Conservation (phyloP, 2,797 vertebrate species). For the Propithecus deckenii region DNA sequence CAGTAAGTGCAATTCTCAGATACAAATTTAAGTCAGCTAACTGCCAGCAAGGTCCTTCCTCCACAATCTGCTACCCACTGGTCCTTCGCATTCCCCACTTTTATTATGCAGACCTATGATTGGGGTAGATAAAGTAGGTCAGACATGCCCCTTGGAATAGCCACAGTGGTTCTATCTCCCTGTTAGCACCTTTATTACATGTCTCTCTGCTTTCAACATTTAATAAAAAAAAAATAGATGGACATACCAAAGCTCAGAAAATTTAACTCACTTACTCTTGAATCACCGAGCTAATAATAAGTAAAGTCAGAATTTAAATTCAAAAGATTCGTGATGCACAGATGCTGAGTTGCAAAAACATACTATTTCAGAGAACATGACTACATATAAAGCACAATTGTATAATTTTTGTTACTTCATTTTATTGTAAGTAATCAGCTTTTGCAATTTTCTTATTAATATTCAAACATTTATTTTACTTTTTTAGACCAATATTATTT, state of each 20-base stretch:
- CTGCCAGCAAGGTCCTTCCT: background rate
- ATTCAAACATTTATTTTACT: background rate
- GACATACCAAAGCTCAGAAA: background rate
- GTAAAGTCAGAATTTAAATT: background rate
- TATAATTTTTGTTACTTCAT: background rate
- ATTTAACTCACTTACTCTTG: background rate
- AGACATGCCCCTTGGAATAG: background rate
- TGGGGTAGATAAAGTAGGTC: background rate
- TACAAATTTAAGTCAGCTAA: background rate
- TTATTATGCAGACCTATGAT: rapidly evolving
- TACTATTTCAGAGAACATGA: background rate
- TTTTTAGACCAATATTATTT: background rate
- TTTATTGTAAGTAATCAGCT: constrained; percentile 14
- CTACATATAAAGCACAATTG: background rate
- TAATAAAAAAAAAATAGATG: background rate
- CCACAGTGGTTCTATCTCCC: background rate
- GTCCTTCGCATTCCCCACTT: background rate
- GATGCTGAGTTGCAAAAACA: background rate
- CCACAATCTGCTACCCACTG: background rate
- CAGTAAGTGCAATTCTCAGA: background rate
- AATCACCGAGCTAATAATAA: background rate
- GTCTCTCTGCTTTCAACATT: background rate
- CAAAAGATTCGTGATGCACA: background rate
- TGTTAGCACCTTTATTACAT: too few species aligned
- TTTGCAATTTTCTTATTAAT: background rate